Percentiles rank a stretch among this genome's conserved stretches.
Conservation (phyloP, 92 coral and sea anemone genomes). For the Paramuricea clavata region DNA sequence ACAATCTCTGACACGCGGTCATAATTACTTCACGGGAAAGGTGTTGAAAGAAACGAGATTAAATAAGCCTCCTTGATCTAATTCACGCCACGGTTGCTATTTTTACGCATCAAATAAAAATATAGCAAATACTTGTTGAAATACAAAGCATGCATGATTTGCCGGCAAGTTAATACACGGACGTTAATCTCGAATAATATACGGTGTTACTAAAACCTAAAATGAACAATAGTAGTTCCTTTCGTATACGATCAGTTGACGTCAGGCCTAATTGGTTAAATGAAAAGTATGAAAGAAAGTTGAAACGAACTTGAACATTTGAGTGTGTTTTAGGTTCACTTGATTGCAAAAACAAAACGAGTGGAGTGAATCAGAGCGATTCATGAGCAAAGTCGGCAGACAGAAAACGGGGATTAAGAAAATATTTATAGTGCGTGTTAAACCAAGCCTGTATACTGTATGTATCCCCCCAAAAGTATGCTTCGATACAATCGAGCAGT, state of each 20-base stretch:
- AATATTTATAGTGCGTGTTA: too few species aligned
- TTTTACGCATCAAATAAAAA: conserved; percentile 25
- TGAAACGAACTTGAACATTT: background rate
- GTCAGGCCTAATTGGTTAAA: background rate
- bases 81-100: conserved; percentile 19
- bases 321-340: background rate
- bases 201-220: background rate
- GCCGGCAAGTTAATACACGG: background rate
- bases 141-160: background rate
- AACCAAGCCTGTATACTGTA: too few species aligned
- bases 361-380: conserved; percentile 18
- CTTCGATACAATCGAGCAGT: too few species aligned
- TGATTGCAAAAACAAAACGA: background rate
- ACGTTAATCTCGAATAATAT: background rate
- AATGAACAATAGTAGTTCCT: too few species aligned
- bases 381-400: background rate
- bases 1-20: conserved; percentile 4
- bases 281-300: background rate
- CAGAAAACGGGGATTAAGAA: too few species aligned
- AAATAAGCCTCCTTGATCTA: background rate
- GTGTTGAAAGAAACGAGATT: conserved; percentile 13
- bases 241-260: too few species aligned
- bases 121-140: conserved; percentile 11
- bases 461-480: too few species aligned
- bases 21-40: background rate